A percentile compares a stretch with the other conserved stretches of the same genome.
phyloP scores from a whole-genome alignment of 2,888 invertebrate genomes.

The Aphodius sticticus region DNA sequence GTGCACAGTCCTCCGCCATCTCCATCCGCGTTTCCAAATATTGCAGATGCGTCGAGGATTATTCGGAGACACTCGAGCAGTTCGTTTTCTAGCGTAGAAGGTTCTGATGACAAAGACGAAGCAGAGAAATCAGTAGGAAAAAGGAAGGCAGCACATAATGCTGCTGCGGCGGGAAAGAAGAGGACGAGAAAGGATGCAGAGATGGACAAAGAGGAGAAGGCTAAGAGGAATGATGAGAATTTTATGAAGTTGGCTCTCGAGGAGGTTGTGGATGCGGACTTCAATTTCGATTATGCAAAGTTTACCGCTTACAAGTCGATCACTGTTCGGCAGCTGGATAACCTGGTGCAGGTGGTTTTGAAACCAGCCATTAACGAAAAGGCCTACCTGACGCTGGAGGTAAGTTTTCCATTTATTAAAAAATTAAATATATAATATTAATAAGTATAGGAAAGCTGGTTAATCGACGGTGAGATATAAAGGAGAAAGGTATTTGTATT shows the following conservation, averaged over 20 bases:
- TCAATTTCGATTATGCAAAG: constrained; percentile 30
- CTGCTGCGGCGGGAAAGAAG: constrained; percentile 35
- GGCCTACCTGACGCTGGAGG: constrained; percentile 42
- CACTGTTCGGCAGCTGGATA: constrained; percentile 64
- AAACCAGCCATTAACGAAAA: constrained; percentile 36
- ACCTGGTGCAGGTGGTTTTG: constrained; percentile 71
- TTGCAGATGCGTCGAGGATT: constrained; percentile 80
- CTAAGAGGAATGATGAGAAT: constrained; percentile 46
- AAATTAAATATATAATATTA: constrained; percentile 21
- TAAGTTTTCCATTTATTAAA: constrained; percentile 30
- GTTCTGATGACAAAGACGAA: constrained; percentile 28
- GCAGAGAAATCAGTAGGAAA: constrained; percentile 27
- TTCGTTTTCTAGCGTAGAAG: constrained; percentile 69
- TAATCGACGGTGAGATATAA: no score
- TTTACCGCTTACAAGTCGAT: constrained; percentile 62
- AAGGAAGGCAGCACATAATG: constrained; percentile 31
- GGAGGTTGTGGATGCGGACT: constrained; percentile 38
- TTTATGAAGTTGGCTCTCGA: constrained; percentile 47
- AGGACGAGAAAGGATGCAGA: constrained; percentile 33
- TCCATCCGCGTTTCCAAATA: constrained; percentile 65
- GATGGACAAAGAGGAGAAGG: constrained; percentile 35
- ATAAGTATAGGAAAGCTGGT: no score
- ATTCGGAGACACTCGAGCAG: constrained; percentile 85
- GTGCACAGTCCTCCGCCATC: constrained; percentile 62
- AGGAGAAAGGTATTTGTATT: no score